Conservation (phyloP, 2,888 invertebrate genomes). For the Rhagium mordax region DNA sequence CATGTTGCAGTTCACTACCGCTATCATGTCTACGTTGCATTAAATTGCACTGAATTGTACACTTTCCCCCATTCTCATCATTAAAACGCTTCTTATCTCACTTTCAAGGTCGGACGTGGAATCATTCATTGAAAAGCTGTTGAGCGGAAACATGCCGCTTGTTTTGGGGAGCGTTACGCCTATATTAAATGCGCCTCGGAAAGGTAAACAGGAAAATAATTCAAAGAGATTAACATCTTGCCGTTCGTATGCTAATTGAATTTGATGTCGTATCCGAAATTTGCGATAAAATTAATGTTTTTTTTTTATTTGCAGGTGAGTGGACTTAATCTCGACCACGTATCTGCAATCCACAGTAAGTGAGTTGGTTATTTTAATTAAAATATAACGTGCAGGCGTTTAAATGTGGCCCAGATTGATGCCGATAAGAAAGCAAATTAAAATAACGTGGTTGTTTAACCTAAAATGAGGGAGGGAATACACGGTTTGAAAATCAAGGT, state of each 20-base stretch:
- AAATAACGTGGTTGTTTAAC: no score
- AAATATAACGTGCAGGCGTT: neutral
- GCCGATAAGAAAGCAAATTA: neutral
- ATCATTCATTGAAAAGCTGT: neutral
- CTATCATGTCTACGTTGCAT: no score
- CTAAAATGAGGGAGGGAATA: no score
- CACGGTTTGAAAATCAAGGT: no score
- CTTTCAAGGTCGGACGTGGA: neutral
- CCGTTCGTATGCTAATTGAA: neutral
- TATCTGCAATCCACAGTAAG: neutral
- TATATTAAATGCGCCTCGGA: neutral
- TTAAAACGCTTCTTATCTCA: neutral
- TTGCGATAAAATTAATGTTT: neutral
- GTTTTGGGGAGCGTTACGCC: neutral
- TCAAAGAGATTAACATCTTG: neutral
- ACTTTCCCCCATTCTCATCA: neutral
- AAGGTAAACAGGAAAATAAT: neutral
- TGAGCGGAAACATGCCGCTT: neutral
- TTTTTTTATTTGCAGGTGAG: conserved; percentile 19
- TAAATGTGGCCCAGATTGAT: neutral
- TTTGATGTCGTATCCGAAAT: neutral
- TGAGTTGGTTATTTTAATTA: neutral
- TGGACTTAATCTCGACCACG: neutral
- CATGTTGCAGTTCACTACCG: no score
- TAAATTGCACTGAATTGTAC: no score